Evolutionary conservation across 2,888 invertebrate genomes (phyloP), one percentile per base, ranked within the genome.

Genomic region (Cryptophagus acutangulus): DNA sequence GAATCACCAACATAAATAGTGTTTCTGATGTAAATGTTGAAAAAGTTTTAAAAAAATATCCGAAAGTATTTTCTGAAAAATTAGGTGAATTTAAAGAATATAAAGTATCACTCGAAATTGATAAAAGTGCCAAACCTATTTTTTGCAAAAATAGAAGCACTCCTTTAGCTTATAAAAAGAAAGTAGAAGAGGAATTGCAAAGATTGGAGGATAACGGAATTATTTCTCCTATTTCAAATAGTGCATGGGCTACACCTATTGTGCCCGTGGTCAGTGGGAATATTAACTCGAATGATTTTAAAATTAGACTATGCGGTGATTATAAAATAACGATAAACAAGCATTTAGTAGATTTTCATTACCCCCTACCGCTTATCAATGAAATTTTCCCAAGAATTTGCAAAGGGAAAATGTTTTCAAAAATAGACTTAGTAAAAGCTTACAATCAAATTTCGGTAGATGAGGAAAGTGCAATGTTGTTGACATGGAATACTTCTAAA

Each of bases 381-480:
- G 26, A 45, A 13, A 14, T 38, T 17, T 41, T 41, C 17, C 30
- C 38, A 15, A 17, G 17, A 4, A n/a, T 44, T 2, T 16, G 37
- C 2, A 33, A 30, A 15, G 35, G 41, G 4, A 8, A 38, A 17
- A n/a, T 17, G 6, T 45, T 38, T 18, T 28, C 26, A 25, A 41
- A 45, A 25, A n/a, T 45, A 15, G 44, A 42, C 17, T 33, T 46
- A 14, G 38, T 26, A n/a, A 10, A 36, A 9, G 63, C 62, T 1
- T 64, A 63, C 48, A 51, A 55, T 18, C 64, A 67, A 43, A 35
- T 61, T 1, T 48, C 48, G 31, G 31, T 60, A n/a, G 49, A 51
- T n/a, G 51, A 59, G n/a, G 43, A 55, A 20, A 48, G 62, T 1
- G 51, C 12, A 17, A 34, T 8, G 10, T 31, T 53, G 5, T 45